Base-by-base conservation (phyloP, 2,797 vertebrate genomes). In the Botia almorhae region DNA sequence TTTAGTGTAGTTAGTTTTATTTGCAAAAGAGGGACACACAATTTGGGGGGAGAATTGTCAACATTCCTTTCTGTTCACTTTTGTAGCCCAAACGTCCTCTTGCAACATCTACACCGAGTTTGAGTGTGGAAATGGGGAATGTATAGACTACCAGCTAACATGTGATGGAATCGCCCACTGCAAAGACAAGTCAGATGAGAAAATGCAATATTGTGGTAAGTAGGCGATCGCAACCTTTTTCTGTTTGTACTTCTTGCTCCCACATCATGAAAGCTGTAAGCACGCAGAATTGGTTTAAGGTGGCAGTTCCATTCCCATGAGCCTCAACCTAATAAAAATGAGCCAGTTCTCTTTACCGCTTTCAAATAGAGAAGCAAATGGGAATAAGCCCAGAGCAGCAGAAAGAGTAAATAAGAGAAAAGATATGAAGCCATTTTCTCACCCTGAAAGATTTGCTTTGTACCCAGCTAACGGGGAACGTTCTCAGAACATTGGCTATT, bases 101-200 rank as follows among this genome's bases (percentile, higher is more conserved):
- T 99, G 98, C 89, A 98, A 96, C 91, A 94, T 97, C 78, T 96
- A 97, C 88, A 95, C 93, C 0, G 97, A 98, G 81, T 99, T 98
- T 89, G 96, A 99, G 85, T 99, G 98, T 87, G 97, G 97, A 10
- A 99, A 99, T 2, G 96, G 98, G 33, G 96, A 99, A 84, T 99
- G 98, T 87, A 93, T 99, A 80, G 94, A 95, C 91, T 99, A 99
- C 86, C 94, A 96, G 81, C 88, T 97, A 33, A 97, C 97, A 26
- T 99, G 98, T 69, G 98, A 99, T 71, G 96, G 97, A 43, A 70
- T 93, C n/a, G 90, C 94, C 74, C 96, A 99, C 50, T 99, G 98
- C 91, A 99, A 99, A 89, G 98, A 99, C 91, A 98, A 97, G 86
- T 99, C 98, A 0, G 98, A 99, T 85, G 98, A 99, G 88, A 99